phyloP scores from a whole-genome alignment of 2,113 vertebrate species.

The Podarcis raffonei region DNA sequence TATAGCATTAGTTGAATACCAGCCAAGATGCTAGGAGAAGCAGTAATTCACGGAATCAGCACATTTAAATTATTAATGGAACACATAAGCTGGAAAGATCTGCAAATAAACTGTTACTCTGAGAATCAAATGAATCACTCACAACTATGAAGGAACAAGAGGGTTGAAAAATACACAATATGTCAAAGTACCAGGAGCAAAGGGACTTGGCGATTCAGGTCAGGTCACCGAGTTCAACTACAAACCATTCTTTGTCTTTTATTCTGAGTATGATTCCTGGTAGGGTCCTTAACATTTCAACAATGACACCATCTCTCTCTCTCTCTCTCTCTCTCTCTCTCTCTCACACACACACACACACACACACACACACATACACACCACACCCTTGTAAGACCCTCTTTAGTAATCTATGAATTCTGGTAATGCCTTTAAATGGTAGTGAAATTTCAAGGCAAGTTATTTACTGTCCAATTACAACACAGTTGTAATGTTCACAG shows the following conservation, averaged over 20 bases:
- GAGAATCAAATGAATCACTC: slow-evolving; percentile 73
- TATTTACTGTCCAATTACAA: not conserved
- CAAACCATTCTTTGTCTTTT: slow-evolving; percentile 72
- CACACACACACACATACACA: too few species aligned
- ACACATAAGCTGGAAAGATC: slow-evolving; percentile 65
- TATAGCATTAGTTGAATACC: not conserved
- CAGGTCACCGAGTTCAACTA: slow-evolving; percentile 72
- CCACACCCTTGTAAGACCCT: slow-evolving; percentile 21
- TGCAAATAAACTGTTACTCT: slow-evolving; percentile 67
- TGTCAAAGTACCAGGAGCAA: slow-evolving; percentile 62
- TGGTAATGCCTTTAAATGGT: slow-evolving; percentile 22
- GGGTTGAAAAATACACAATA: slow-evolving; percentile 62
- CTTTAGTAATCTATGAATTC: slow-evolving; percentile 43
- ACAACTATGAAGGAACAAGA: slow-evolving; percentile 55
- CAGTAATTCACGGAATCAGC: slow-evolving; percentile 18
- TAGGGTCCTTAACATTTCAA: slow-evolving; percentile 50
- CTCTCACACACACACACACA: too few species aligned
- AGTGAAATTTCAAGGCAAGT: not conserved
- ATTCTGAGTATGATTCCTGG: slow-evolving; percentile 60
- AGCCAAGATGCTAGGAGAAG: not conserved
- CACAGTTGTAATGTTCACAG: not conserved
- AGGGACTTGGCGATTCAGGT: slow-evolving; percentile 60
- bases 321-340: too few species aligned
- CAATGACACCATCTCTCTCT: slow-evolving; percentile 48
- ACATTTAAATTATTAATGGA: slow-evolving; percentile 69